These are phyloP conservation scores for Entomobrya multifasciata DNA, from an alignment of 2,888 invertebrate genomes.

Conservation along the genomic window DNA sequence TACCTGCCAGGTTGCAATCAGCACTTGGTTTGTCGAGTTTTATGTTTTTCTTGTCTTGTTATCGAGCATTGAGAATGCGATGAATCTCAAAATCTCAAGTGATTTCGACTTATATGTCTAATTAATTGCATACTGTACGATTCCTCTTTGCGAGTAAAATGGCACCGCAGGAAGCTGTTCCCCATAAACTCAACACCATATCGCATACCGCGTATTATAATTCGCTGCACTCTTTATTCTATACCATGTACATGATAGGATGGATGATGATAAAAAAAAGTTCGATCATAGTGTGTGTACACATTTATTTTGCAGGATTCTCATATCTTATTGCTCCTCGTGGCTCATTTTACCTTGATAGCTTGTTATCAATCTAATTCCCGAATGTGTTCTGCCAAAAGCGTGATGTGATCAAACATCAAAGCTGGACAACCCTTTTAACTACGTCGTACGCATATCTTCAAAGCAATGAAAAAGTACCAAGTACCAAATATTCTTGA, in stretches of 20 bases:
- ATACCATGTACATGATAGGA: too few relatives aligned
- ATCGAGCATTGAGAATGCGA: conserved; percentile 48
- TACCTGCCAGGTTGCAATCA: background rate
- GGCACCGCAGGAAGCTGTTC: conserved; percentile 71
- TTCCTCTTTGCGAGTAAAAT: conserved; percentile 61
- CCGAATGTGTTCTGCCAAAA: conserved; percentile 23
- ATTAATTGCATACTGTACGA: conserved; percentile 69
- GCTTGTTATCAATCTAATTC: conserved; percentile 51
- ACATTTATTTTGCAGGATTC: conserved; percentile 4
- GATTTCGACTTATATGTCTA: conserved; percentile 69
- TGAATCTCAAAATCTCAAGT: conserved; percentile 60
- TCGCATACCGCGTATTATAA: conserved; percentile 64
- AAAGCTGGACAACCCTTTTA: conserved; percentile 12
- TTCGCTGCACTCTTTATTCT: too few relatives aligned
- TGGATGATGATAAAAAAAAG: too few relatives aligned
- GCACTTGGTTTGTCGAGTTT: conserved; percentile 1
- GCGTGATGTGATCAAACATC: background rate
- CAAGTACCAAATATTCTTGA: too few relatives aligned
- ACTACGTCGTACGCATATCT: background rate
- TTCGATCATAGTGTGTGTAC: conserved; percentile 36
- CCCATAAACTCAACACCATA: conserved; percentile 69
- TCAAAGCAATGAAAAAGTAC: too few relatives aligned
- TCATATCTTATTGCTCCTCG: conserved; percentile 9
- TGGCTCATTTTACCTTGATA: conserved; percentile 29
- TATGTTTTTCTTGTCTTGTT: conserved; percentile 62